phyloP scores from a whole-genome alignment of 2,797 vertebrate genomes.

The Silurus lanzhouensis region DNA sequence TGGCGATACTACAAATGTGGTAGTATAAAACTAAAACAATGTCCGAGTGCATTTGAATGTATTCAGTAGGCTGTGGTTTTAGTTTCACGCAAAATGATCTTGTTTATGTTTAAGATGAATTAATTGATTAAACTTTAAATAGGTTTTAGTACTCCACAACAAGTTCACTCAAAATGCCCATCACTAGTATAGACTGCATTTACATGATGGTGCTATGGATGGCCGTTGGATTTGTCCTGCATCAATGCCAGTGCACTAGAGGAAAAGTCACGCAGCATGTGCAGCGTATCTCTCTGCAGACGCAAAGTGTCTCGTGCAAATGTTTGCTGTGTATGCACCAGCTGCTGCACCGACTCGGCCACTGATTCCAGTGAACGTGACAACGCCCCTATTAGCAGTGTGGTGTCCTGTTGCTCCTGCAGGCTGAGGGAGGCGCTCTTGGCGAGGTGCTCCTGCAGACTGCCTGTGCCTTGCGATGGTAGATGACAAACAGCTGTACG shows the following conservation, averaged over 20 bases:
- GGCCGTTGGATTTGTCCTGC: slow-evolving; percentile 67
- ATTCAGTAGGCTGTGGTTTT: not conserved
- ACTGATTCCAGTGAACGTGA: slow-evolving; percentile 74
- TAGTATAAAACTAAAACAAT: not conserved
- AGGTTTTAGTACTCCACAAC: not conserved
- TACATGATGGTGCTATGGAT: slow-evolving; percentile 31
- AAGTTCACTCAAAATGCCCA: slow-evolving; percentile 20
- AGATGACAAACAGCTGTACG: not conserved
- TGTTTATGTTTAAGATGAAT: not conserved
- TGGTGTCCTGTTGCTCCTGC: slow-evolving; percentile 74
- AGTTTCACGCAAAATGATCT: not conserved
- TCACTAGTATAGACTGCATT: slow-evolving; percentile 16
- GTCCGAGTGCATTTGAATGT: not conserved
- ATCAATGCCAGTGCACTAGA: slow-evolving; percentile 70
- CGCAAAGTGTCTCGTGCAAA: slow-evolving; percentile 75
- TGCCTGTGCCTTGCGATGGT: slow-evolving; percentile 37
- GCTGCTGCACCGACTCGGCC: slow-evolving; percentile 73
- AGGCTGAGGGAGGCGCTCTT: slow-evolving; percentile 72
- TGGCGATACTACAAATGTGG: not conserved
- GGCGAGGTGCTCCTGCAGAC: slow-evolving; percentile 58
- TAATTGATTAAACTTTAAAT: not conserved
- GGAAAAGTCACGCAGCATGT: slow-evolving; percentile 75
- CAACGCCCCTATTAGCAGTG: slow-evolving; percentile 70
- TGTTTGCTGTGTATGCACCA: slow-evolving; percentile 78
- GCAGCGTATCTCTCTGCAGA: slow-evolving; percentile 75